Evolutionary conservation across 2,113 vertebrate genomes (phyloP).

Genomic region (Pelecanoides urinatrix): DNA sequence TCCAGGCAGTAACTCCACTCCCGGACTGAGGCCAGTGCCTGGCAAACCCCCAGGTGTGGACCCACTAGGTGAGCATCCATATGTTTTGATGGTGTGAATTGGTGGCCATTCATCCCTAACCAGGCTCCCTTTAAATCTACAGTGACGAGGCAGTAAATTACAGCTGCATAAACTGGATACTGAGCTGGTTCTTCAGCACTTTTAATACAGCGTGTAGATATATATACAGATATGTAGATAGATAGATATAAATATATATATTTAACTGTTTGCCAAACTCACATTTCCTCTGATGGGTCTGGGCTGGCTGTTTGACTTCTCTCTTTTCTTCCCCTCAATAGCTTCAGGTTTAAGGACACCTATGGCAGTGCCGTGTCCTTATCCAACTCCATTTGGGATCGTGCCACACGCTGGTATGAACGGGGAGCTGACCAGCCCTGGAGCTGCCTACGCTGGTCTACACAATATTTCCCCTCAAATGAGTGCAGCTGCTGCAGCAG

Average conservation of each 20-base stretch:
- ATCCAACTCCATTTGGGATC: slow-evolving; percentile 81
- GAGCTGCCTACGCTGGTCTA: slow-evolving; percentile 80
- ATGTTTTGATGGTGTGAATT: not conserved
- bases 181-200: not conserved
- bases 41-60: slow-evolving; percentile 85
- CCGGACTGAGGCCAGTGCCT: slow-evolving; percentile 79
- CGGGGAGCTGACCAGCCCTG: slow-evolving; percentile 81
- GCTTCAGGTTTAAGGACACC: slow-evolving; percentile 82
- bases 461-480: slow-evolving; percentile 86
- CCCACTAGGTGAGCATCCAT: slow-evolving; percentile 77
- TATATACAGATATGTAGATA: not conserved
- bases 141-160: not conserved
- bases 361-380: slow-evolving; percentile 85
- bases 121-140: not conserved
- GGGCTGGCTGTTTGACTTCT: not conserved
- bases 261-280: not conserved
- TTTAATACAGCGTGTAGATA: not conserved
- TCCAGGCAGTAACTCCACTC: slow-evolving; percentile 83
- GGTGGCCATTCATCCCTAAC: not conserved
- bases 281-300: not conserved
- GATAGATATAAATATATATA: fast-evolving
- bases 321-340: not conserved
- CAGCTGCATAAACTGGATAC: not conserved
- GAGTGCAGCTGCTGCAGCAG: slow-evolving; percentile 80
- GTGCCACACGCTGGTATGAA: slow-evolving; percentile 85